Percentiles rank a stretch among this genome's conserved stretches.
phyloP scores from a whole-genome alignment of 2,113 vertebrate genomes.

The Bombycilla garrulus region DNA sequence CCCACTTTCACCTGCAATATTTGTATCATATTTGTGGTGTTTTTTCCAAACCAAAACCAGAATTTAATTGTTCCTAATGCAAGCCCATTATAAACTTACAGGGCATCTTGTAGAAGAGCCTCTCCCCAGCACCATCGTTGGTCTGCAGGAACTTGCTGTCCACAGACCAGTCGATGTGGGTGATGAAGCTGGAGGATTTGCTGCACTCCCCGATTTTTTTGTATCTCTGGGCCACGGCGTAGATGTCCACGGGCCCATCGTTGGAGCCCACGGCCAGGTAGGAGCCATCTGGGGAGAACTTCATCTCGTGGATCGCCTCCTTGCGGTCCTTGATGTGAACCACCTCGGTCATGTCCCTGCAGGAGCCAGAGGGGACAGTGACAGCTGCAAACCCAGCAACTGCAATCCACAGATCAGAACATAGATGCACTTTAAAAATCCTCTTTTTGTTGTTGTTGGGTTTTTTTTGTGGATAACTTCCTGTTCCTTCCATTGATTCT shows the following conservation, averaged over 20 bases:
- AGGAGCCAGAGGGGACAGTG: neutral
- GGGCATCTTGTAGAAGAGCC: slow-evolving; percentile 94
- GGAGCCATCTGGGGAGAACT: slow-evolving; percentile 93
- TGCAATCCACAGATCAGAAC: neutral
- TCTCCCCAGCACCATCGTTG: slow-evolving; percentile 90
- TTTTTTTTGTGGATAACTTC: neutral
- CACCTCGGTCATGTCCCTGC: slow-evolving; percentile 98
- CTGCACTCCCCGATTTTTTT: slow-evolving; percentile 96
- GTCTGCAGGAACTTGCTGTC: slow-evolving; percentile 95
- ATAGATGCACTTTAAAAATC: neutral
- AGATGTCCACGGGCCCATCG: slow-evolving; percentile 90
- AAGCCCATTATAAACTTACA: slow-evolving; percentile 71
- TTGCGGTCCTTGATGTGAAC: slow-evolving; percentile 97
- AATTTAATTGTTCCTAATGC: rapidly evolving
- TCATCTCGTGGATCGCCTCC: slow-evolving; percentile 97
- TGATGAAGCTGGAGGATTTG: slow-evolving; percentile 91
- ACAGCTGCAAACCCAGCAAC: neutral
- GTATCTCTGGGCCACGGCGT: slow-evolving; percentile 89
- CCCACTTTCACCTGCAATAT: neutral
- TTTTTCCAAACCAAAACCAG: neutral
- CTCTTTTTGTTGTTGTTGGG: neutral
- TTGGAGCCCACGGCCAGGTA: slow-evolving; percentile 96
- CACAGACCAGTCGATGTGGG: slow-evolving; percentile 96
- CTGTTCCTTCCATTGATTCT: neutral
- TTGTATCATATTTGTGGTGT: neutral